Conservation (phyloP, 53 echinoderm and acorn worm species). For the Glandiceps talaboti region DNA sequence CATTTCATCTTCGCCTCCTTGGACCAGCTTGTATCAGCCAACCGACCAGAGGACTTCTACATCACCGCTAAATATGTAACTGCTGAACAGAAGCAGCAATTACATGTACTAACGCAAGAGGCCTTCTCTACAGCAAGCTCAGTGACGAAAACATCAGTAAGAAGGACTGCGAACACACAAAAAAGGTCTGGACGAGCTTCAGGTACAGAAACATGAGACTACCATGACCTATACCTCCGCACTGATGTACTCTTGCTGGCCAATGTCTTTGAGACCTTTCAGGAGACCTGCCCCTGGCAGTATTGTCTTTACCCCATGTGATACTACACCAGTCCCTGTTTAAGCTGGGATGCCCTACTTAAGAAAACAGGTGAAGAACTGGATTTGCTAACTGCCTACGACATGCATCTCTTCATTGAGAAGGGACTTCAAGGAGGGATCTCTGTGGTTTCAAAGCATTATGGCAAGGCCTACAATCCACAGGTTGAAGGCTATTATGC, state of each 20-base stretch:
- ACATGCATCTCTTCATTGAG: slow-evolving; percentile 20
- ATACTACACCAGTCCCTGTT: slow-evolving; percentile 7
- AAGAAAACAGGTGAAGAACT: slow-evolving; percentile 5
- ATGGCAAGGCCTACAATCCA: slow-evolving; percentile 20
- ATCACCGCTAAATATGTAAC: not conserved
- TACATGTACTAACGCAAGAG: slow-evolving; percentile 2
- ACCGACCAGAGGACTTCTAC: slow-evolving; percentile 10
- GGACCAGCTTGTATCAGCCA: slow-evolving; percentile 23
- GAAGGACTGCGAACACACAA: slow-evolving; percentile 21
- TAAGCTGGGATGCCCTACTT: slow-evolving; percentile 8
- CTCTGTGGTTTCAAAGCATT: slow-evolving; percentile 3
- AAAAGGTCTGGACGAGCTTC: slow-evolving; percentile 23
- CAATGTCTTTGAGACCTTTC: slow-evolving; percentile 25
- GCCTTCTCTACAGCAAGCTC: slow-evolving; percentile 22
- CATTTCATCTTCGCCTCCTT: slow-evolving; percentile 27
- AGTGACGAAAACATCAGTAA: slow-evolving; percentile 13
- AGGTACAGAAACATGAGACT: slow-evolving; percentile 14
- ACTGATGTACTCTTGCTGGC: slow-evolving; percentile 24
- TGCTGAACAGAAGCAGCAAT: slow-evolving; percentile 20
- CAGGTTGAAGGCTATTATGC: not conserved
- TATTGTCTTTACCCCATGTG: slow-evolving; percentile 9
- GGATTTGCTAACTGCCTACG: slow-evolving; percentile 10
- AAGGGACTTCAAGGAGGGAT: not conserved
- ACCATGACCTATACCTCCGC: slow-evolving; percentile 23
- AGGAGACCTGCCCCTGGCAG: slow-evolving; percentile 5